phyloP scores from a whole-genome alignment of 53 echinoderm and acorn worm genomes.

The Pentamera pediparva region DNA sequence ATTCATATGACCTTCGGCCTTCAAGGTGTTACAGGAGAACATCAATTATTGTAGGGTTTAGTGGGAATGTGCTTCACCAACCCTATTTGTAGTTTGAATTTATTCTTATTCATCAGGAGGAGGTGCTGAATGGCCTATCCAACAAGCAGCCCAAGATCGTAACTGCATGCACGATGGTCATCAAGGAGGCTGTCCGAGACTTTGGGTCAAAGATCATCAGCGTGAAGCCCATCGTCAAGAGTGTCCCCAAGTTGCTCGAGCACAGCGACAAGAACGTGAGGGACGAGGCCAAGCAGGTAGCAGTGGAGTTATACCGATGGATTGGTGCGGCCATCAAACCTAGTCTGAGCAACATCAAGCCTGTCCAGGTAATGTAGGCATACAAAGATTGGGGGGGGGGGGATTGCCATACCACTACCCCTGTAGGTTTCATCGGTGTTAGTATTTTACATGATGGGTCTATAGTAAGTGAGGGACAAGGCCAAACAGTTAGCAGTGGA shows the following conservation, averaged over 20 bases:
- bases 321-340: slow-evolving; percentile 81
- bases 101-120: slow-evolving; percentile 52
- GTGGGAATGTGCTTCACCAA: too few relatives aligned
- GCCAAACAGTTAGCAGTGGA: slow-evolving; percentile 76
- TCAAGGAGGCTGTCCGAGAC: slow-evolving; percentile 63
- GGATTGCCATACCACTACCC: too few relatives aligned
- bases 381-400: too few relatives aligned
- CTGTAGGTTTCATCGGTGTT: too few relatives aligned
- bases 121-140: slow-evolving; percentile 75
- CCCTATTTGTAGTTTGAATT: too few relatives aligned
- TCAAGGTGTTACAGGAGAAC: too few relatives aligned
- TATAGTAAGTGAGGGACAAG: slow-evolving; percentile 81
- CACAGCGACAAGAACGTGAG: slow-evolving; percentile 92
- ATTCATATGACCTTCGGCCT: too few relatives aligned
- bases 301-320: slow-evolving; percentile 75
- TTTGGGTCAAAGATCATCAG: slow-evolving; percentile 86
- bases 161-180: slow-evolving; percentile 64
- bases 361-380: slow-evolving; percentile 69
- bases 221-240: slow-evolving; percentile 78
- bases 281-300: slow-evolving; percentile 74
- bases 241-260: slow-evolving; percentile 68
- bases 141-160: slow-evolving; percentile 96
- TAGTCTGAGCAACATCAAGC: slow-evolving; percentile 77
- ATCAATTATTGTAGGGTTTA: too few relatives aligned
- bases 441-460: too few relatives aligned